These are phyloP conservation scores for Eilema griseolum DNA, from an alignment of 2,888 invertebrate species.

Conservation along the genomic window DNA sequence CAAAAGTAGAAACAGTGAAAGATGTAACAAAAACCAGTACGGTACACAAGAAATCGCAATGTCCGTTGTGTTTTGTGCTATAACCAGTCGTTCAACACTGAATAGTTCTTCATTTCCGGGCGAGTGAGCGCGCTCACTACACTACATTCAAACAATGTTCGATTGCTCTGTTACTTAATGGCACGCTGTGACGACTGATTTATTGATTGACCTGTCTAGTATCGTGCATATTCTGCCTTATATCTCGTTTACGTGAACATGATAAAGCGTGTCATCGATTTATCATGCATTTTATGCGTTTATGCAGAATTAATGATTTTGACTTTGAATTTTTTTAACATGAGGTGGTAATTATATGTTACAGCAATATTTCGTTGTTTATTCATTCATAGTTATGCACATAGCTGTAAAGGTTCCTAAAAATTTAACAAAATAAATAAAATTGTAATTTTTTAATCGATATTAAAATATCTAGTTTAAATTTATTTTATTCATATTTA, in stretches of 20 bases:
- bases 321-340: background rate
- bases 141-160: slow-evolving; percentile 50
- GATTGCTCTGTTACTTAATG: slow-evolving; percentile 53
- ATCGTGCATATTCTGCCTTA: slow-evolving; percentile 28
- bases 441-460: no score
- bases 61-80: slow-evolving; percentile 22
- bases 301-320: no score
- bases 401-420: no score
- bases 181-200: slow-evolving; percentile 46
- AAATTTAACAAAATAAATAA: no score
- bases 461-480: no score
- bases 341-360: background rate
- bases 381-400: background rate
- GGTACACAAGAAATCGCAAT: slow-evolving; percentile 14
- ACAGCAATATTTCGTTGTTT: background rate
- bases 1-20: background rate
- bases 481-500: no score
- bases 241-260: slow-evolving; percentile 32
- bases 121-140: slow-evolving; percentile 41
- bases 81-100: slow-evolving; percentile 40
- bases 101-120: slow-evolving; percentile 50
- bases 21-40: background rate
- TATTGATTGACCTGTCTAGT: slow-evolving; percentile 51
- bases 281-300: background rate
- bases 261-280: slow-evolving; percentile 1